Evolutionary conservation across 2,888 invertebrate genomes (phyloP).

Genomic region (Troides aeacus): DNA sequence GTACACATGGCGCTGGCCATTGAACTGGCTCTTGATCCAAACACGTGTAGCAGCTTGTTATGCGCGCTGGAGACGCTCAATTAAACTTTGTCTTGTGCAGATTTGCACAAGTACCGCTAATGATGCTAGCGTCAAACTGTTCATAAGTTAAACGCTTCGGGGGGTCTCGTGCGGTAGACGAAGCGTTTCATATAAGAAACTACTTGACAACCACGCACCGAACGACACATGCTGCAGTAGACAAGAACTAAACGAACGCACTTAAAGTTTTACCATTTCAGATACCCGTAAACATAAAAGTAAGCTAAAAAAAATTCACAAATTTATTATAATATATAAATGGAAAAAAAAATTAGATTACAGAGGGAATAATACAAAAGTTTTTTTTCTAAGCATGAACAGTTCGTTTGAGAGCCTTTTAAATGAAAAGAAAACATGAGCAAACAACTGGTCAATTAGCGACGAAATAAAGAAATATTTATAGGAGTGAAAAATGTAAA

Average conservation of each 20-base stretch:
- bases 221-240: too few species aligned
- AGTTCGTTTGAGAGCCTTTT: slow-evolving; percentile 19
- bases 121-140: too few species aligned
- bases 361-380: slow-evolving; percentile 22
- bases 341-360: slow-evolving; percentile 15
- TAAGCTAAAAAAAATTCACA: not conserved
- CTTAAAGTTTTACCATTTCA: too few species aligned
- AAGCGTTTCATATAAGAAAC: too few species aligned
- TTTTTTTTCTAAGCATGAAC: slow-evolving; percentile 12
- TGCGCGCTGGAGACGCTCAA: too few species aligned
- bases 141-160: too few species aligned
- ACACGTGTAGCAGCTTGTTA: slow-evolving; percentile 2
- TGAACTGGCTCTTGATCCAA: not conserved
- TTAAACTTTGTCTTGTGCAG: too few species aligned
- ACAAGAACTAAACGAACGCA: too few species aligned
- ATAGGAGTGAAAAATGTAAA: slow-evolving; percentile 8
- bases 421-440: slow-evolving; percentile 24
- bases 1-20: slow-evolving; percentile 7
- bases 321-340: slow-evolving; percentile 15
- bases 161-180: too few species aligned
- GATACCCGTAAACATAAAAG: not conserved
- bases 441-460: slow-evolving; percentile 26
- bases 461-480: slow-evolving; percentile 21
- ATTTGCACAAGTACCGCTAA: too few species aligned
- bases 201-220: too few species aligned